Evolutionary conservation across 2,888 invertebrate genomes (phyloP).

Genomic region (Ditula angustiorana): DNA sequence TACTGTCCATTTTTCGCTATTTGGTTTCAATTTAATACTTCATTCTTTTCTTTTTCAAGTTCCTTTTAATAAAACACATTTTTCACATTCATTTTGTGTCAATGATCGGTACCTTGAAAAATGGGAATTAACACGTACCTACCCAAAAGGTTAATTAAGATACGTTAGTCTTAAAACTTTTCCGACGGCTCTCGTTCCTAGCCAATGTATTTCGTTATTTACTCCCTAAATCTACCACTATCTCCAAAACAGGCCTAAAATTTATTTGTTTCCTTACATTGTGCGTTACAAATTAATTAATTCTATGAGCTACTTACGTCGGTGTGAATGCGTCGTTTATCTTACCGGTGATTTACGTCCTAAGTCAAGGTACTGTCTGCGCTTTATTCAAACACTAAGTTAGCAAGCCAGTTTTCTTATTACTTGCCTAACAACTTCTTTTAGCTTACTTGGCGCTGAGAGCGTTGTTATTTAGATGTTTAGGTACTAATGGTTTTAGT

Average conservation of each 20-base stretch:
- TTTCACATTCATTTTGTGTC: too few species aligned
- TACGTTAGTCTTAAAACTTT: too few species aligned
- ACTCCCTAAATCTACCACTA: not conserved
- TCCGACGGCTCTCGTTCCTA: too few species aligned
- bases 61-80: too few species aligned
- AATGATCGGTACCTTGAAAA: too few species aligned
- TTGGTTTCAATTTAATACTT: too few species aligned
- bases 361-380: conserved; percentile 42
- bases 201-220: not conserved
- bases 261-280: conserved; percentile 2
- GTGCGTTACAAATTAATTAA: conserved; percentile 30
- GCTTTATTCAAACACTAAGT: conserved; percentile 36
- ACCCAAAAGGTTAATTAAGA: too few species aligned
- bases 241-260: not conserved
- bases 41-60: too few species aligned
- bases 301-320: conserved; percentile 37
- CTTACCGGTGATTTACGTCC: conserved; percentile 58
- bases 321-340: conserved; percentile 58
- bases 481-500: too few species aligned
- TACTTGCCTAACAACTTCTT: conserved; percentile 11
- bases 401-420: conserved; percentile 10
- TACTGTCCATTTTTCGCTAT: too few species aligned
- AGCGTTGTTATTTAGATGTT: too few species aligned
- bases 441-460: not conserved
- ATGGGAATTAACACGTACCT: too few species aligned